Conservation (phyloP, 2,888 invertebrate species). For the Crocallis elinguaria region DNA sequence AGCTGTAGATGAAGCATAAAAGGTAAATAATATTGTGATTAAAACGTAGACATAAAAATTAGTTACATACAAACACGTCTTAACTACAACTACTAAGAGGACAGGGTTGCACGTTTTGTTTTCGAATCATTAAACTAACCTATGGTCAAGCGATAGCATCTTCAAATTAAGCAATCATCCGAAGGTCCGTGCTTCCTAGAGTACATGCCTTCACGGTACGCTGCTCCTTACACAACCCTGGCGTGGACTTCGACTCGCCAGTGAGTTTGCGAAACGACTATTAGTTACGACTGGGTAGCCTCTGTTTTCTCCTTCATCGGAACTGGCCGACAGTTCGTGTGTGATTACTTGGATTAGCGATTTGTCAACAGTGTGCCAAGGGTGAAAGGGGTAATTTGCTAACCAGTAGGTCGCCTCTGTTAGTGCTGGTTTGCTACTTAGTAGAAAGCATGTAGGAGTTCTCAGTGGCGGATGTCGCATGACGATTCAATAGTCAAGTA, state of each 20-base stretch:
- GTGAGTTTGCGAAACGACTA: slow-evolving; percentile 53
- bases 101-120: slow-evolving; percentile 2
- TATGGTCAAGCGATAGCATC: slow-evolving; percentile 27
- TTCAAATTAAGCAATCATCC: slow-evolving; percentile 39
- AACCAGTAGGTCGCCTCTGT: no score
- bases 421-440: no score
- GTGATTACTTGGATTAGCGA: slow-evolving; percentile 10
- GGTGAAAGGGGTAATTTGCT: no score
- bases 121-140: slow-evolving; percentile 13
- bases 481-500: no score
- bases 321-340: slow-evolving; percentile 36
- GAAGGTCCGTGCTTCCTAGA: slow-evolving; percentile 49
- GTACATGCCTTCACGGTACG: slow-evolving; percentile 67
- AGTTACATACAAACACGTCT: not conserved
- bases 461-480: no score
- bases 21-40: no score
- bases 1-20: no score
- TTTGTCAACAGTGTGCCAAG: not conserved
- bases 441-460: no score
- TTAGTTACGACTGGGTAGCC: slow-evolving; percentile 51
- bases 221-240: slow-evolving; percentile 63
- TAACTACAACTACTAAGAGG: not conserved
- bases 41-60: not conserved
- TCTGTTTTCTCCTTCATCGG: slow-evolving; percentile 54
- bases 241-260: slow-evolving; percentile 58